These are phyloP conservation scores for Petrocephalus microphthalmus DNA, from an alignment of 2,113 vertebrate genomes.

Conservation along the genomic window DNA sequence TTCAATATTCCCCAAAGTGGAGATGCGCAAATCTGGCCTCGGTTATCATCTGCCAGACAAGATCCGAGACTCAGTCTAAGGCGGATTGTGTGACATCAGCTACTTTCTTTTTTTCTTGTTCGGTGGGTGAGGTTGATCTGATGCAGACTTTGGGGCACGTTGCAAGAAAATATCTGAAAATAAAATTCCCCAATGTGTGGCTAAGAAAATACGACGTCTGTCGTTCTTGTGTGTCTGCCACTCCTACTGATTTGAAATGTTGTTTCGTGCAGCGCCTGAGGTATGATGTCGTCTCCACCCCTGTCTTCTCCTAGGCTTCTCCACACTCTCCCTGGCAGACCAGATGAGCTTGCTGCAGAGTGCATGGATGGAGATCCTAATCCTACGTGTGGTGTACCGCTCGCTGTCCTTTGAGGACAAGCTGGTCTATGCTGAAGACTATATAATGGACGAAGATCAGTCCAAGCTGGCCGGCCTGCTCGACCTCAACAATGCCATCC, in stretches of 20 bases:
- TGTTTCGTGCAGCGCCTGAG: not conserved
- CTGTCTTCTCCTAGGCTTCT: constrained; percentile 74
- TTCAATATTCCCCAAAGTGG: constrained; percentile 27
- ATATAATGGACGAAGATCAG: constrained; percentile 99
- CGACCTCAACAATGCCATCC: constrained; percentile 95
- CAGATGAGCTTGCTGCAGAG: constrained; percentile 99
- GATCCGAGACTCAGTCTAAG: not conserved
- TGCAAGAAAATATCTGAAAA: not conserved
- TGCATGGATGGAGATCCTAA: constrained; percentile 99
- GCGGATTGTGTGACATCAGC: not conserved
- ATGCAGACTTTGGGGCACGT: not conserved
- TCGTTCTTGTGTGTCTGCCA: not conserved
- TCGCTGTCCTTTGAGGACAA: constrained; percentile 97
- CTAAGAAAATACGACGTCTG: not conserved
- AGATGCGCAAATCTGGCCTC: not conserved
- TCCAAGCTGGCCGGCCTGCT: constrained; percentile 94
- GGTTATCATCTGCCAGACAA: not conserved
- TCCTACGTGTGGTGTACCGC: constrained; percentile 94
- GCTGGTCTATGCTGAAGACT: constrained; percentile 97
- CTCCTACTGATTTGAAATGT: not conserved
- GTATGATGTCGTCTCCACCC: constrained; percentile 8
- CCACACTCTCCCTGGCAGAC: constrained; percentile 94
- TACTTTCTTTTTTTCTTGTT: not conserved
- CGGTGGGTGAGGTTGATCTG: not conserved
- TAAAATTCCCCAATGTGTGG: not conserved